A percentile compares a stretch with the other conserved stretches of the same genome.
Evolutionary conservation across 2,797 vertebrate species (phyloP).

Genomic region (Onychomys leucogaster): DNA sequence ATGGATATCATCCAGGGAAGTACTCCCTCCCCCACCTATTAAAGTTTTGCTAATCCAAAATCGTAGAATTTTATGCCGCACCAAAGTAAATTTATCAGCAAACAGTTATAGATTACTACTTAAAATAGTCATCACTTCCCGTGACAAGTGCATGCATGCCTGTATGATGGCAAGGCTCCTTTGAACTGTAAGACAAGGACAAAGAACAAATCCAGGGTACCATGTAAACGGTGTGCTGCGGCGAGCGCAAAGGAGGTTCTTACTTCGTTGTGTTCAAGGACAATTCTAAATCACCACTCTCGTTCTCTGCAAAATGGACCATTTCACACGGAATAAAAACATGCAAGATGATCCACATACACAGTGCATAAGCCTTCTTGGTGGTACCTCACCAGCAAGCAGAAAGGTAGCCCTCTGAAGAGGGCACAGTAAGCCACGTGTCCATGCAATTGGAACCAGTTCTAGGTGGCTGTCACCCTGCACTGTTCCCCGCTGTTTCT

Average conservation of each 20-base stretch:
- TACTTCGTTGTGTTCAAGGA: constrained; percentile 38
- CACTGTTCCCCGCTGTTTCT: constrained; percentile 39
- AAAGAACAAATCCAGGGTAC: constrained; percentile 54
- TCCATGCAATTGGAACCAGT: not conserved
- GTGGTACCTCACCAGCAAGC: constrained; percentile 14
- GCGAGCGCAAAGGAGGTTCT: constrained; percentile 48
- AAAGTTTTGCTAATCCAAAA: constrained; percentile 43
- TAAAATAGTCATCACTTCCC: constrained; percentile 44
- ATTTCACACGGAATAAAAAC: constrained; percentile 63
- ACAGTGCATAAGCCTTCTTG: not conserved
- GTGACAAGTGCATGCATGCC: constrained; percentile 19
- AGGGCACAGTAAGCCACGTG: constrained; percentile 32
- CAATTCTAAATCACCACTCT: constrained; percentile 54
- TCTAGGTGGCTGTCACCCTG: not conserved
- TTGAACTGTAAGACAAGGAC: constrained; percentile 40
- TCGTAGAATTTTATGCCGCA: constrained; percentile 36
- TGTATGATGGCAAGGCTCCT: not conserved
- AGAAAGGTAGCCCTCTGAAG: constrained; percentile 50
- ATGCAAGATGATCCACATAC: not conserved
- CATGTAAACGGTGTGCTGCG: constrained; percentile 49
- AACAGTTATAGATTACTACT: constrained; percentile 39
- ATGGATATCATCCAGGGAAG: constrained; percentile 48
- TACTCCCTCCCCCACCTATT: constrained; percentile 12
- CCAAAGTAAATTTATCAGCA: constrained; percentile 65
- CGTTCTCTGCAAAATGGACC: constrained; percentile 11